Base-by-base conservation (phyloP, 2,888 invertebrate species). In the Acleris holmiana region DNA sequence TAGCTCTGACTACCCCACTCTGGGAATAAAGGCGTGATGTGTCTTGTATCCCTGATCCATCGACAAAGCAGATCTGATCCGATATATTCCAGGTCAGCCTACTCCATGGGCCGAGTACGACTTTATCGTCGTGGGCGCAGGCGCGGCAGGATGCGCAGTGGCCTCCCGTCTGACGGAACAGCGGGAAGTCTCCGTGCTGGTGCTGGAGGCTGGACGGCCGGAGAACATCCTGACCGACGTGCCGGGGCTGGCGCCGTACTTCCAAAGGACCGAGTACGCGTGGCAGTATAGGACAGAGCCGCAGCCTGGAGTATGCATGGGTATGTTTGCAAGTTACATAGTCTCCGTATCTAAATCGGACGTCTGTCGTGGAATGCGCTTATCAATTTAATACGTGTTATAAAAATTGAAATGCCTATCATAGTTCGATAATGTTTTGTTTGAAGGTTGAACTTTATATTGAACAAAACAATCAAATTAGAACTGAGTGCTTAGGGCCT, bases 241-340 rank as follows among this genome's bases (percentile, higher is more conserved):
- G 2, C 93, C 94, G 0, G 75, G 88, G 1, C 68, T 93, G 4
- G 91, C 89, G 4, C 85, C 88, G 13, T 89, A 87, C 71, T 88
- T 93, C 48, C 93, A 93, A 69, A 76, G 90, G 67, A 92, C 93
- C 0, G 89, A 91, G 51, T 94, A 93, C 71, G 95, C 95, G 75
- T 95, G 95, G 95, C 93, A 93, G 48, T 95, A 94, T 80, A 87
- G 87, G 40, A 94, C 94, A 5, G 93, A 94, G 69, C 93, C 93
- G 0, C 94, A 95, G 71, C 80, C 84, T 0, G 83, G 82, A 3
- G 89, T 93, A 0, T 95, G 95, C 61, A 77, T 86, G 21, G 90
- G 93, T 83, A 67, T 21, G 40, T 15, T 53, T 44, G n/a, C 41
- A 41, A 41, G n/a, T n/a, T n/a, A n/a, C n/a, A n/a, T n/a, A n/a